Base-by-base conservation (phyloP, 2,797 vertebrate species). In the Novumbra hubbsi region DNA sequence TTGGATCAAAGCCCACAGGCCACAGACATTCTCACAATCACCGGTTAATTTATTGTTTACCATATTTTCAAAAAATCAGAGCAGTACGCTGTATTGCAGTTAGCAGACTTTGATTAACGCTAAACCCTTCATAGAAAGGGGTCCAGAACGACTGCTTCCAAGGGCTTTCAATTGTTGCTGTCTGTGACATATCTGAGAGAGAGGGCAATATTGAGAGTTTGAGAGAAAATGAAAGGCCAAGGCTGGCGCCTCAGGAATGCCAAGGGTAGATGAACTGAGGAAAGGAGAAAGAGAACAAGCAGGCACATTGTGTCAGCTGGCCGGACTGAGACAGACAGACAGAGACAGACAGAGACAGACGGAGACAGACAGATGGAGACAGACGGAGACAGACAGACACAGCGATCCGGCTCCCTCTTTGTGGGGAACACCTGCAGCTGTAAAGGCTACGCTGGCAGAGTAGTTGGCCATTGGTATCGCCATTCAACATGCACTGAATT, bases 251-350 rank as follows among this genome's bases (percentile, higher is more conserved):
- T 83, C 85, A 90, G 89, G 90, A 92, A 93, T 93, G 86, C 88
- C 86, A 89, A 90, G 82, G 72, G 77, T 81, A 89, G 89, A 88
- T 89, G 86, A 74, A 84, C 81, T 32, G 89, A 91, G 92, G 89
- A 90, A 77, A 73, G n/a, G 89, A 90, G 78, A 72, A 17, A 1
- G 34, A 83, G 92, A 88, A 93, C 88, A 93, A 91, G 81, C 60
- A 76, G 80, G 21, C 81, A 90, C 90, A 89, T 91, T 92, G 93
- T 94, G 86, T 60, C 82, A 74, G 84, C 74, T 68, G 72, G 45
- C 71, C 17, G 21, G 66, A 78, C n/a, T n/a, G n/a, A n/a, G n/a
- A n/a, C n/a, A n/a, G n/a, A n/a, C n/a, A n/a, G n/a, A 38, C 63
- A 76, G 69, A 41, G 28, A 14, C 19, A 38, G 28, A 69, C 68